Conservation (phyloP, 2,113 vertebrate species). For the Mobula birostris region DNA sequence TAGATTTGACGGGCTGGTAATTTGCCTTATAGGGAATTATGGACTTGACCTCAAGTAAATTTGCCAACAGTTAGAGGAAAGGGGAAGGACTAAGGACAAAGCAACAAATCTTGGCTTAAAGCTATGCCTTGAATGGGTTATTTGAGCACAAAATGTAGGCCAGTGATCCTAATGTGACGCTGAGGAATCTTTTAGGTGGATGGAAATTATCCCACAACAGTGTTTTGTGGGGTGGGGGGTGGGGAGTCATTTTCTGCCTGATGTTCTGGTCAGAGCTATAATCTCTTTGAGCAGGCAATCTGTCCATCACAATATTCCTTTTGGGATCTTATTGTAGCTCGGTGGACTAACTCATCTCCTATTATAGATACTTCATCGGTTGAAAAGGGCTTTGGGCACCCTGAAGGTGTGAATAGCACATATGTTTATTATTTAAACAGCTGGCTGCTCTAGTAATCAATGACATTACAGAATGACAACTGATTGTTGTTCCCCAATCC, state of each 20-base stretch:
- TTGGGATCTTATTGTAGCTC: neutral
- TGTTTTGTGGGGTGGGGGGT: neutral
- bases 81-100: no score
- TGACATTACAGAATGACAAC: neutral
- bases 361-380: neutral
- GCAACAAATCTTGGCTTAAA: no score
- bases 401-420: neutral
- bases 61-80: no score
- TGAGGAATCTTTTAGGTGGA: neutral
- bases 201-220: neutral
- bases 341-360: neutral
- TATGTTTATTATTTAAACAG: neutral
- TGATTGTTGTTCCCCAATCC: neutral
- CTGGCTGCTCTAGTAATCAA: neutral
- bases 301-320: neutral
- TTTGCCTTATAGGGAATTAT: no score
- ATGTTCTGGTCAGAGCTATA: neutral
- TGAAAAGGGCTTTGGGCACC: neutral
- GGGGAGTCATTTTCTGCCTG: neutral
- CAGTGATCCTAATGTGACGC: no score
- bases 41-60: no score
- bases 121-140: no score
- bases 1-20: no score
- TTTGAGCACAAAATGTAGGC: no score
- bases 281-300: neutral